A percentile compares a stretch with the other conserved stretches of the same genome.
Evolutionary conservation across 2,888 invertebrate species (phyloP).

Genomic region (Odontothrips loti): DNA sequence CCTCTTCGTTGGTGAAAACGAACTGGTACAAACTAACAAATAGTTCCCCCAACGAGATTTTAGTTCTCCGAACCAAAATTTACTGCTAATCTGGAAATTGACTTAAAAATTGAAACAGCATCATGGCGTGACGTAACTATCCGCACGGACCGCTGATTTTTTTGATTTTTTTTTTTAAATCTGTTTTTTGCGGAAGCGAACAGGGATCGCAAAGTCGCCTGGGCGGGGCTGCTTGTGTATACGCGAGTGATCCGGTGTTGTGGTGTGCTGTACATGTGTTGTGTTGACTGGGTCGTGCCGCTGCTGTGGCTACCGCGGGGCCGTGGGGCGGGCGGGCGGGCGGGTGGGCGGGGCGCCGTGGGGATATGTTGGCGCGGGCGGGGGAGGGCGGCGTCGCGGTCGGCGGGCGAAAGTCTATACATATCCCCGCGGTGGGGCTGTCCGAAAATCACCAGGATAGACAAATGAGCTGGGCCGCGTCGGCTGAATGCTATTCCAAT

Average conservation of each 20-base stretch:
- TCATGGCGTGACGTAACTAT: no score
- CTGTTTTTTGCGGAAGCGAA: no score
- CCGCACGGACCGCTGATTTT: no score
- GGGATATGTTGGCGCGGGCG: constrained; percentile 25
- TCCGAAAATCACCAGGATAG: background rate
- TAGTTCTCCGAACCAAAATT: no score
- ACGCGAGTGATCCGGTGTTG: background rate
- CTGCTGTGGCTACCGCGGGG: constrained; percentile 12
- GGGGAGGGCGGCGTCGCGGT: background rate
- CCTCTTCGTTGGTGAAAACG: no score
- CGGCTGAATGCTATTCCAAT: constrained; percentile 28
- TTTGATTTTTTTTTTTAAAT: no score
- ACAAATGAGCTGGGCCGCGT: constrained; percentile 16
- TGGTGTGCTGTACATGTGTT: background rate
- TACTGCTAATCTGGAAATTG: no score
- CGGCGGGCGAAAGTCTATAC: background rate
- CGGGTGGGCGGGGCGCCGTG: background rate
- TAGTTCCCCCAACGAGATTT: no score
- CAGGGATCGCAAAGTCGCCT: no score
- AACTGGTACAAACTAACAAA: no score
- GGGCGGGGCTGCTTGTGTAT: background rate
- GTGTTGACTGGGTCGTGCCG: constrained; percentile 27
- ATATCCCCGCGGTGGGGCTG: background rate
- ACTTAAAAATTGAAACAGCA: no score
- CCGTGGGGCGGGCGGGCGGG: background rate